phyloP scores from a whole-genome alignment of 2,888 invertebrate genomes.

The Cryptocheilus praepositus region DNA sequence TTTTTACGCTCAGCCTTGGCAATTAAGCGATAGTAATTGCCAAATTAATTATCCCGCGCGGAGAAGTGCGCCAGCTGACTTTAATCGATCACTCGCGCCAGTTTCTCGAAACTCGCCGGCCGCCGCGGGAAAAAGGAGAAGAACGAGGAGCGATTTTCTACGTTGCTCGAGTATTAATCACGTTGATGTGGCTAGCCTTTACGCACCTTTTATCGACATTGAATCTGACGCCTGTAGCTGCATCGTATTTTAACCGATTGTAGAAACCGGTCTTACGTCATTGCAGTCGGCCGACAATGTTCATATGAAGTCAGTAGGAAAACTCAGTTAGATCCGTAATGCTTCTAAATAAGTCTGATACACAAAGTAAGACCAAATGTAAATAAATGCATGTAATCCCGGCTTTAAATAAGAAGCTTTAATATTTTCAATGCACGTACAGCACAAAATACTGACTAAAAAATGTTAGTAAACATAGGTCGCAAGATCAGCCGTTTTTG shows the following conservation, averaged over 20 bases:
- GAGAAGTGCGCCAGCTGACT: slow-evolving; percentile 5
- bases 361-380: too few species aligned
- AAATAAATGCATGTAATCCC: too few species aligned
- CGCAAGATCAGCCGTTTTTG: too few species aligned
- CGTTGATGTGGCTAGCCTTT: slow-evolving; percentile 29
- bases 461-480: too few species aligned
- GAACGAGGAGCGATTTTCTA: slow-evolving; percentile 12
- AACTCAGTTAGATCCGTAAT: too few species aligned
- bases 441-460: too few species aligned
- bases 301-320: too few species aligned
- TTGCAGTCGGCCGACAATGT: too few species aligned
- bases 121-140: not conserved
- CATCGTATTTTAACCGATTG: slow-evolving; percentile 45
- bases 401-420: too few species aligned
- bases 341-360: too few species aligned
- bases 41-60: slow-evolving; percentile 39
- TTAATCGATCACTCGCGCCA: slow-evolving; percentile 21
- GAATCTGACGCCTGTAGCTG: slow-evolving; percentile 39
- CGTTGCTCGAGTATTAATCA: slow-evolving; percentile 34
- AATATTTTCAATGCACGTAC: too few species aligned
- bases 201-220: slow-evolving; percentile 41
- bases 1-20: not conserved
- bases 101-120: not conserved
- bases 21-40: slow-evolving; percentile 43
- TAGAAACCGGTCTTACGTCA: slow-evolving; percentile 40